These are phyloP conservation scores for Drosophila subsilvestris DNA, from an alignment of 2,888 invertebrate species.

Conservation along the genomic window DNA sequence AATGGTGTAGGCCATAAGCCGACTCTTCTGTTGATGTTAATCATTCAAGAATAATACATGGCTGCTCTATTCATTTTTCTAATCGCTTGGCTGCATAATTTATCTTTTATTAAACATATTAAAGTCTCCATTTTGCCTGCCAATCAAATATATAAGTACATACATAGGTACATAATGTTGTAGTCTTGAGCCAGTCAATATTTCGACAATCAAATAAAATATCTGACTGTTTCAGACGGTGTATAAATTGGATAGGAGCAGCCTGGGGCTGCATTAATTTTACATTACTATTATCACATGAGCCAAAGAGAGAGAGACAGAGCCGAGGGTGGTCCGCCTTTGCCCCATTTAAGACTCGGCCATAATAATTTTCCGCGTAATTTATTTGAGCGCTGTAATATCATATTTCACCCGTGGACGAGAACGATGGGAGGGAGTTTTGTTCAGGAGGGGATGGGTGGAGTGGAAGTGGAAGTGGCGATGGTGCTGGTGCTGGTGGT, in stretches of 20 bases:
- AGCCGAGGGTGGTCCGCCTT: neutral
- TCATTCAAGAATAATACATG: too few species aligned
- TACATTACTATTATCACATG: slow-evolving; percentile 51
- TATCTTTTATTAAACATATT: too few species aligned
- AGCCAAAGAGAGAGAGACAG: neutral
- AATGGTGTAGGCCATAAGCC: too few species aligned
- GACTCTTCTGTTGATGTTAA: too few species aligned
- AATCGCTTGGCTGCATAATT: too few species aligned
- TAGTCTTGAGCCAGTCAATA: too few species aligned
- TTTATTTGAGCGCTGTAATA: slow-evolving; percentile 77
- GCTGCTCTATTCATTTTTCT: too few species aligned
- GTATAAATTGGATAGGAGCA: neutral
- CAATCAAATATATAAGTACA: too few species aligned
- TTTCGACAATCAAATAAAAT: neutral
- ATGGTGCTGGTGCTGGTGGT: neutral
- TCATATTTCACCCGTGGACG: slow-evolving; percentile 65
- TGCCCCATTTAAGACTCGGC: slow-evolving; percentile 56
- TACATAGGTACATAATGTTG: too few species aligned
- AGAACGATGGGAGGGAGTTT: slow-evolving; percentile 3
- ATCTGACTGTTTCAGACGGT: neutral
- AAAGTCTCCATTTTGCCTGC: neutral
- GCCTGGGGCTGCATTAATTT: slow-evolving; percentile 49
- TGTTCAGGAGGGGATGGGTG: neutral
- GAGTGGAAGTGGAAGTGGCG: slow-evolving; percentile 1
- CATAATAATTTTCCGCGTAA: slow-evolving; percentile 79